phyloP scores from a whole-genome alignment of 2,888 invertebrate genomes.

The Agelastica alni region DNA sequence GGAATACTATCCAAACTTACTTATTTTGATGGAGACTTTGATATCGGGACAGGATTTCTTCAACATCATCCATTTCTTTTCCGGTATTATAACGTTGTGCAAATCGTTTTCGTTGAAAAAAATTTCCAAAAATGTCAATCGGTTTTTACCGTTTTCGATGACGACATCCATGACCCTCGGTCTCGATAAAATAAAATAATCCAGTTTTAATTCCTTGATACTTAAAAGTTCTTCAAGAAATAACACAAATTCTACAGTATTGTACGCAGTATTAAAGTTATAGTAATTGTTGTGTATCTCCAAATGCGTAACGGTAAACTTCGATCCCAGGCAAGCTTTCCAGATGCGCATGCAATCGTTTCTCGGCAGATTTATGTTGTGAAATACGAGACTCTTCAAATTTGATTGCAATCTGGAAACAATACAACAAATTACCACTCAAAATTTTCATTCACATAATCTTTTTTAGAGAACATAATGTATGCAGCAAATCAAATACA shows the following conservation, averaged over 20 bases:
- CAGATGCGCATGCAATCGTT: conserved; percentile 56
- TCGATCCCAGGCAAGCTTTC: conserved; percentile 52
- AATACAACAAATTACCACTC: no score
- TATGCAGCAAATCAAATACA: no score
- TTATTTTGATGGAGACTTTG: conserved; percentile 49
- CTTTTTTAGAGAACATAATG: no score
- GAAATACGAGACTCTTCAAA: conserved; percentile 53
- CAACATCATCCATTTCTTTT: conserved; percentile 55
- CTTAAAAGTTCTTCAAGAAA: conserved; percentile 53
- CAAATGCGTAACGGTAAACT: conserved; percentile 50
- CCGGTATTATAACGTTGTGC: conserved; percentile 53
- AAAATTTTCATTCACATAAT: no score
- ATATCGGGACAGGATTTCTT: conserved; percentile 53
- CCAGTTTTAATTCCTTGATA: conserved; percentile 54
- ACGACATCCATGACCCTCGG: conserved; percentile 55
- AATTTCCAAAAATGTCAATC: conserved; percentile 53
- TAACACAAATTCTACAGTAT: conserved; percentile 40
- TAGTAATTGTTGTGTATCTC: conserved; percentile 58
- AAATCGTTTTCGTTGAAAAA: conserved; percentile 56
- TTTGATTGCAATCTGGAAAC: conserved; percentile 54
- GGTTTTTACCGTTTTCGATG: conserved; percentile 51
- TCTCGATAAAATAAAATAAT: conserved; percentile 56
- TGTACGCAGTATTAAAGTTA: conserved; percentile 49
- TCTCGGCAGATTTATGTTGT: conserved; percentile 57
- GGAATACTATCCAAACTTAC: conserved; percentile 28